Evolutionary conservation across 2,797 vertebrate species (phyloP), one percentile per base, ranked within the genome.

Genomic region (Cetoscarus ocellatus): DNA sequence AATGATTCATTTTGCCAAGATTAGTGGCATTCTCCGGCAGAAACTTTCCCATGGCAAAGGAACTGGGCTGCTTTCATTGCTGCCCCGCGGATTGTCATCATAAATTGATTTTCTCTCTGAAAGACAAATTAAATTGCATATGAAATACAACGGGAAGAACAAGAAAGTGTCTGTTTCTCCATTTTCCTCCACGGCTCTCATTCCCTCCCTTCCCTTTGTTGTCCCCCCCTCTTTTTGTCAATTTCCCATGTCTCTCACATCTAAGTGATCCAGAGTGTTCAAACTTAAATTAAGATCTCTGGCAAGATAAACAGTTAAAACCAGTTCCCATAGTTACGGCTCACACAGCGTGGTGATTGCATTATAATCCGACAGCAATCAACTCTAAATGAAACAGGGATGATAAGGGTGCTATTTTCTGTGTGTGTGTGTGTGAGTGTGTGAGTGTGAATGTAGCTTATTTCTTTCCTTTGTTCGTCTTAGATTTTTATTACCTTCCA

Each of bases 231-330:
- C n/a, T 38, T 92, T 96, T 96, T 95, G 95, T 96, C 96, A 96
- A 95, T 96, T 97, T 95, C 88, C 89, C 85, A 80, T 95, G 96
- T 97, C 96, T 98, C 96, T 97, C 96, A 97, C 97, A 98, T 99
- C 97, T 97, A 97, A 97, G 97, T 96, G 96, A 98, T 97, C 97
- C 97, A 94, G 96, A 98, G 97, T 99, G 97, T 98, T 99, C 98
- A 97, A 98, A 99, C 96, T 98, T 98, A 99, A 98, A 99, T 99
- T 99, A 99, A 98, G 98, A 99, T 99, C 96, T 96, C 97, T 94
- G 95, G 96, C 95, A 96, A 98, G 98, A 99, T 99, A 99, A 98
- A 98, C 96, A 98, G 97, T 98, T 98, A 98, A 98, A 97, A 97
- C 95, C 96, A 95, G 98, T 99, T 98, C 96, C 98, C 97, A 99